Evolutionary conservation across 2,888 invertebrate genomes (phyloP), one percentile per base, ranked within the genome.

Genomic region (Heliconius cydno): DNA sequence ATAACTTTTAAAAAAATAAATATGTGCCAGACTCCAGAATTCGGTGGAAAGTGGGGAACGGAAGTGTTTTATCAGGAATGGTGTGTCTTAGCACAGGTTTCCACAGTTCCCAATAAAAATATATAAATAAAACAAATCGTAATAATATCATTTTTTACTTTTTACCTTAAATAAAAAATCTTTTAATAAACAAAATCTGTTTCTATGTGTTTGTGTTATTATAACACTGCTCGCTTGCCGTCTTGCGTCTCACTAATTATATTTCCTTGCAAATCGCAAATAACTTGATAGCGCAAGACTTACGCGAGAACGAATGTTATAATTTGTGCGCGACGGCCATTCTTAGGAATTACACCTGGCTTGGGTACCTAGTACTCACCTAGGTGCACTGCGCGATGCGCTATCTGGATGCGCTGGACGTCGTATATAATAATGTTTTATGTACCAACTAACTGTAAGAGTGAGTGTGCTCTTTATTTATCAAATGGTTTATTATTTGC

Each of bases 231-330:
- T 25, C n/a, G 38, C 15, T 46, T 30, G 46, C 41, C 41, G 63
- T 41, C 19, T 75, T 41, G 75, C 65, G 75, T 75, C 75, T 41
- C 65, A 7, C 41, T 41, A 75, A 75, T 75, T 75, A 75, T 75
- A 75, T 75, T 75, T 60, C 78, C 38, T 74, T 57, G 74, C 68
- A 63, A 79, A 75, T 73, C 60, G 78, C 78, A 79, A 79, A 75
- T 79, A 74, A 79, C 78, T 75, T 67, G 78, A 79, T 79, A 79
- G 63, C 79, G 74, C 74, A 75, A 79, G 68, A 79, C 79, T 79
- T 79, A 79, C 46, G 79, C 74, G 74, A 60, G 68, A 75, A 68
- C 74, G 68, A 79, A 70, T 74, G 74, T 70, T 79, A 79, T 75
- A 79, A 79, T 79, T 67, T 74, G 78, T 74, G 78, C 67, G 67